Conservation (phyloP, 2,797 vertebrate species). For the Hoplostethus atlanticus region DNA sequence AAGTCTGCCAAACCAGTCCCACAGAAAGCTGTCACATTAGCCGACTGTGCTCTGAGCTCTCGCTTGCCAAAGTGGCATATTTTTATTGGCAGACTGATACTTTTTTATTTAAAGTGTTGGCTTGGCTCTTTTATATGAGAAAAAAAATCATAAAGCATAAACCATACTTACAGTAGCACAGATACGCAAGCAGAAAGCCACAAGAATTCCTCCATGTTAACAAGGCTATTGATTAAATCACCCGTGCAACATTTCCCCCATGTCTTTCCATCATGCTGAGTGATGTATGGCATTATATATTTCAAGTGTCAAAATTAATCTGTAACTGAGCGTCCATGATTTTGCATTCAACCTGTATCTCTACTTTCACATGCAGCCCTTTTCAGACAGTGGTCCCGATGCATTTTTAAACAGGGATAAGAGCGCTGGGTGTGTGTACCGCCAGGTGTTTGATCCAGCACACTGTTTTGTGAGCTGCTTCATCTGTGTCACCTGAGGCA, state of each 20-base stretch:
- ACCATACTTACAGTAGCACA: slow-evolving; percentile 49
- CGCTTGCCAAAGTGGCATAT: slow-evolving; percentile 74
- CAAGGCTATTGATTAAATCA: no score
- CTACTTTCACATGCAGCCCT: slow-evolving; percentile 57
- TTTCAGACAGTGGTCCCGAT: slow-evolving; percentile 57
- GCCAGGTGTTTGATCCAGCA: slow-evolving; percentile 68
- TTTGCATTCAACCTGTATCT: slow-evolving; percentile 24
- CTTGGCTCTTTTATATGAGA: slow-evolving; percentile 52
- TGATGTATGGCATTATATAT: background rate
- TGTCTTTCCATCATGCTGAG: slow-evolving; percentile 7
- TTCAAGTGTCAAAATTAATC: background rate
- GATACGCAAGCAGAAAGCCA: slow-evolving; percentile 22
- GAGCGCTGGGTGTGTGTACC: slow-evolving; percentile 18
- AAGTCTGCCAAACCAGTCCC: slow-evolving; percentile 75
- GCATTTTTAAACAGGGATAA: slow-evolving; percentile 39
- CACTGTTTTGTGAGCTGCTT: slow-evolving; percentile 47
- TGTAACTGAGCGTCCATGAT: background rate
- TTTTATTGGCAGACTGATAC: slow-evolving; percentile 74
- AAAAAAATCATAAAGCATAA: slow-evolving; percentile 41
- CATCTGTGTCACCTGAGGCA: slow-evolving; percentile 72
- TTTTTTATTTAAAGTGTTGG: slow-evolving; percentile 73
- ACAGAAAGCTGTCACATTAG: slow-evolving; percentile 81
- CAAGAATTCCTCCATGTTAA: background rate
- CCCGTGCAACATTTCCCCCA: background rate
- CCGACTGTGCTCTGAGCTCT: slow-evolving; percentile 69